phyloP scores from a whole-genome alignment of 1,140 invertebrate species.

The Saccostrea cuccullata region DNA sequence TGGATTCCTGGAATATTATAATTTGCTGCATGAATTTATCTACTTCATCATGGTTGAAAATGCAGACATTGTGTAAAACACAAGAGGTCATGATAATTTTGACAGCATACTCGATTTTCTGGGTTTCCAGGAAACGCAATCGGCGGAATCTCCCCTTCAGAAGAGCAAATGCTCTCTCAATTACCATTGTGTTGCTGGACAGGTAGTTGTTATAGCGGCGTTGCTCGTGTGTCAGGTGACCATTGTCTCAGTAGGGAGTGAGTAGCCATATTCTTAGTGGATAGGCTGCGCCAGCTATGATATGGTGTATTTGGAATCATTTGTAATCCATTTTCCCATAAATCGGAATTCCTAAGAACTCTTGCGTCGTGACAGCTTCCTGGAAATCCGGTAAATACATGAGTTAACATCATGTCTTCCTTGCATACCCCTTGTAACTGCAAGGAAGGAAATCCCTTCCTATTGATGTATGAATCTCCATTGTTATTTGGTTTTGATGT shows the following conservation, averaged over 20 bases:
- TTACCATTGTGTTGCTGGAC: not conserved
- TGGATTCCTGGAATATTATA: too few relatives aligned
- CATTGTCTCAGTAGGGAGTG: slow-evolving; percentile 71
- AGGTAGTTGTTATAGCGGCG: not conserved
- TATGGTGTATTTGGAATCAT: slow-evolving; percentile 59
- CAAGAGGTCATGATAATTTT: too few relatives aligned
- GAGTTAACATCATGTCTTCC: slow-evolving; percentile 59
- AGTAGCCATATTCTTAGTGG: slow-evolving; percentile 68
- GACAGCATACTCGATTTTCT: too few relatives aligned
- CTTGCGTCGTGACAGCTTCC: slow-evolving; percentile 69
- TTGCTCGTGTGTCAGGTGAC: slow-evolving; percentile 45
- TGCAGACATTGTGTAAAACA: too few relatives aligned
- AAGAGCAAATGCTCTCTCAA: slow-evolving; percentile 21
- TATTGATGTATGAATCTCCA: slow-evolving; percentile 66
- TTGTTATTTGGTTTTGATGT: slow-evolving; percentile 62
- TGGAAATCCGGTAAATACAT: slow-evolving; percentile 66
- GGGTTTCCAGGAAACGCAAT: too few relatives aligned
- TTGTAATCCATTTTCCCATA: slow-evolving; percentile 23
- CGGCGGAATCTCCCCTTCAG: not conserved
- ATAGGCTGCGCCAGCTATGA: slow-evolving; percentile 73
- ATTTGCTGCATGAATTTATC: too few relatives aligned
- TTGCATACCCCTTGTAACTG: slow-evolving; percentile 68
- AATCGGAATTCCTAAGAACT: slow-evolving; percentile 61
- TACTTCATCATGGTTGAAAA: too few relatives aligned
- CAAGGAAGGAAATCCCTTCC: slow-evolving; percentile 71